Base-by-base conservation (phyloP, 2,797 vertebrate genomes). In the Argyrosomus regius region DNA sequence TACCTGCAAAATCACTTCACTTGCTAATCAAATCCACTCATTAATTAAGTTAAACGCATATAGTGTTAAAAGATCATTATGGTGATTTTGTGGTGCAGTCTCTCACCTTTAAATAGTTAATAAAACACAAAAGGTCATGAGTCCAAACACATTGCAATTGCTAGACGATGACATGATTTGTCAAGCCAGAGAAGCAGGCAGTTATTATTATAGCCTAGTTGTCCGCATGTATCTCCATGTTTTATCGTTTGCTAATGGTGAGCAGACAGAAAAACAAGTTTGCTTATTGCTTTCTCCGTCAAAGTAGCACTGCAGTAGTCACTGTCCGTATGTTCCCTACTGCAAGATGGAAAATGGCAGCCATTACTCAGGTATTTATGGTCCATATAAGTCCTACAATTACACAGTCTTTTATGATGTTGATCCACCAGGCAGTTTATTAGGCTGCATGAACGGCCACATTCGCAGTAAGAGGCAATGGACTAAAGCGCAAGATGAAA, bases 341-440 rank as follows among this genome's bases (percentile, higher is more conserved):
- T 61, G 50, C 53, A 6, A 48, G 41, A 68, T 22, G 11, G 35
- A 54, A 57, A 58, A 58, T 53, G 18, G 39, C 20, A n/a, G 31
- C 64, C 60, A 77, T 88, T 65, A 73, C 67, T 79, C 26, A 76
- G 53, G 17, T 70, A 60, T 87, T 85, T 72, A 81, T 72, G 77
- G 74, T 75, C 61, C 53, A 83, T 71, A 28, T 59, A 65, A 82
- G 58, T 78, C 52, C 58, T 62, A 54, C 60, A 72, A 62, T 84
- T 79, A 80, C 69, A 66, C 59, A 45, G 69, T 72, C 35, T 54
- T 77, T 77, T 75, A 82, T 69, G 66, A 76, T 81, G 60, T 82
- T 63, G 48, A 65, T 78, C 26, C 52, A 46, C 26, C 0, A 24
- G 6, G 22, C 18, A 57, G 5, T 81, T 71, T 65, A 69, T 61